Percentiles rank a stretch among this genome's conserved stretches.
Conservation (phyloP, 1,140 invertebrate species). For the Chionoecetes opilio region DNA sequence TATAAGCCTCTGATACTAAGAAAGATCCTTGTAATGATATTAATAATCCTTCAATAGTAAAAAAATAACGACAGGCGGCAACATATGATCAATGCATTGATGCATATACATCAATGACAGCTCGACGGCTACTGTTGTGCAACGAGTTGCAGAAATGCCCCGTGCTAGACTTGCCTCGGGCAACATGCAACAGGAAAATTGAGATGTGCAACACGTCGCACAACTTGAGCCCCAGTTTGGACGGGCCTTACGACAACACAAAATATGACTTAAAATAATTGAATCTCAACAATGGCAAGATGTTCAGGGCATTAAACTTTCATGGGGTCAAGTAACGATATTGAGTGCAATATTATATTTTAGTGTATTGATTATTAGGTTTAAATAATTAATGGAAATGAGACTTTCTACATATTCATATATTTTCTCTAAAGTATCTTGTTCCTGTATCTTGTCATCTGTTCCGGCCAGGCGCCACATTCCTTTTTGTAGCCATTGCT, state of each 20-base stretch:
- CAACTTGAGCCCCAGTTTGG: too few relatives aligned
- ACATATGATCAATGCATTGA: too few relatives aligned
- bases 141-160: too few relatives aligned
- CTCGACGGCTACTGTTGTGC: too few relatives aligned
- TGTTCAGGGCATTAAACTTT: constrained; percentile 29
- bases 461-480: background rate
- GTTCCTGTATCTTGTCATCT: background rate
- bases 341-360: constrained; percentile 31
- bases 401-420: background rate
- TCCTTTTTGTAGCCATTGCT: background rate
- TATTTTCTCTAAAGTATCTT: background rate
- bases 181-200: too few relatives aligned
- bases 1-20: too few relatives aligned
- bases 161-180: too few relatives aligned
- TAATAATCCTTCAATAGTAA: too few relatives aligned
- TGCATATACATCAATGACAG: too few relatives aligned
- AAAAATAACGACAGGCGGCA: too few relatives aligned
- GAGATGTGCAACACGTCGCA: too few relatives aligned
- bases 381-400: background rate
- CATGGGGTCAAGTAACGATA: background rate
- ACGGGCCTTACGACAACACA: background rate
- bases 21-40: too few relatives aligned
- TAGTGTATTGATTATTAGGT: background rate
- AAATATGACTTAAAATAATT: background rate
- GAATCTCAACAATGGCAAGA: background rate